phyloP scores from a whole-genome alignment of 2,888 invertebrate genomes.

The Drosophila kambysellisi region DNA sequence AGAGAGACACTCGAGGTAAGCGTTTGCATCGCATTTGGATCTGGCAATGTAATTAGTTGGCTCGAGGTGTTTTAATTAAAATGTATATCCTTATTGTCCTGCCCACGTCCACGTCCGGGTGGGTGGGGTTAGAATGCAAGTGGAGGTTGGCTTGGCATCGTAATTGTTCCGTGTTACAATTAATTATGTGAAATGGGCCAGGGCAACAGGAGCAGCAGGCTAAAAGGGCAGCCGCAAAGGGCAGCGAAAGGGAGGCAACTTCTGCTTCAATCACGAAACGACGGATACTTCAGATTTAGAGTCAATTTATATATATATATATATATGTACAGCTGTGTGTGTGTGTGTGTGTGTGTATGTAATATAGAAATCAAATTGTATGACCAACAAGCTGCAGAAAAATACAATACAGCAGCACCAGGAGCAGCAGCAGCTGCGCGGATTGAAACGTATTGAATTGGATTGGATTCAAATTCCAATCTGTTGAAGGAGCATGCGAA shows the following conservation, averaged over 20 bases:
- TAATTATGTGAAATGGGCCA: slow-evolving; percentile 76
- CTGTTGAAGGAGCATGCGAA: neutral
- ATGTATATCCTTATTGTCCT: slow-evolving; percentile 77
- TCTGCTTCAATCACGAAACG: slow-evolving; percentile 14
- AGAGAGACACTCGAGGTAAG: slow-evolving; percentile 7
- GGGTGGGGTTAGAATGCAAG: neutral
- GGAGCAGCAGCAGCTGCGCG: slow-evolving; percentile 29
- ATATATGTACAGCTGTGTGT: neutral
- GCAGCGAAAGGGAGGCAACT: slow-evolving; percentile 4
- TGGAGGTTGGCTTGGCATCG: slow-evolving; percentile 35
- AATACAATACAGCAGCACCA: slow-evolving; percentile 43
- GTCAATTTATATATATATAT: neutral
- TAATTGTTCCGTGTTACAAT: slow-evolving; percentile 79
- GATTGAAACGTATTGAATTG: slow-evolving; percentile 55
- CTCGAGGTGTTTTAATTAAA: slow-evolving; percentile 79
- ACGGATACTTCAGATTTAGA: slow-evolving; percentile 12
- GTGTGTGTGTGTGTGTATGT: neutral
- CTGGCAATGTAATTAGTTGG: slow-evolving; percentile 76
- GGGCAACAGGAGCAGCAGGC: slow-evolving; percentile 17
- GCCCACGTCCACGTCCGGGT: slow-evolving; percentile 16
- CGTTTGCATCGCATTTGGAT: slow-evolving; percentile 46
- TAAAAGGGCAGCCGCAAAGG: neutral
- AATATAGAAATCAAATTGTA: slow-evolving; percentile 46
- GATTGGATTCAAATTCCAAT: slow-evolving; percentile 29
- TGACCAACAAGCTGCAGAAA: slow-evolving; percentile 46